These are phyloP conservation scores for Phylloscopus whistleri DNA, from an alignment of 2,113 vertebrate genomes.

Conservation along the genomic window DNA sequence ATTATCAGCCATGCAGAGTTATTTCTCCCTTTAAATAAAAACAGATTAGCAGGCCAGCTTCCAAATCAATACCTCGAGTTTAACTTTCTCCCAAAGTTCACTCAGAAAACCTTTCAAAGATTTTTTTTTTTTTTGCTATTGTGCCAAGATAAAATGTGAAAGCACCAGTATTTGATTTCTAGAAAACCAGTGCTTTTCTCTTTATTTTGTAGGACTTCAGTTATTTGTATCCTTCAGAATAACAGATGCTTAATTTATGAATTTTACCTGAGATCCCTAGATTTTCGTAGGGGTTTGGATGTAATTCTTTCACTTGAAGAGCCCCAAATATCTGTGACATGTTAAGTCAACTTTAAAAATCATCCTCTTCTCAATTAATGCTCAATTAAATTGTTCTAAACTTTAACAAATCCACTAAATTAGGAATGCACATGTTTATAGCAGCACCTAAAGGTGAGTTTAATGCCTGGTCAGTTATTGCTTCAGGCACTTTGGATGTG, in stretches of 20 bases:
- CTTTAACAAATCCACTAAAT: neutral
- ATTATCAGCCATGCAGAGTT: slow-evolving; percentile 12
- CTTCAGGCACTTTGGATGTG: neutral
- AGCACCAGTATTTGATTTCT: neutral
- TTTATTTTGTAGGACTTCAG: neutral
- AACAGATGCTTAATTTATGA: neutral
- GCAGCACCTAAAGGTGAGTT: neutral
- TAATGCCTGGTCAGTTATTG: neutral
- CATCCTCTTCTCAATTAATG: accelerated
- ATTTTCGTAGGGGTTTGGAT: neutral
- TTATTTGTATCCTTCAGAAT: neutral
- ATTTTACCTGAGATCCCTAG: neutral
- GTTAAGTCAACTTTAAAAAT: neutral
- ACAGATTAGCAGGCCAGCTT: neutral
- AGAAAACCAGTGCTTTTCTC: neutral
- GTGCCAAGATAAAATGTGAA: neutral
- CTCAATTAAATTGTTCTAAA: neutral
- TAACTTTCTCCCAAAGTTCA: slow-evolving; percentile 8
- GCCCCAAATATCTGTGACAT: accelerated
- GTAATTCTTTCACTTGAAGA: neutral
- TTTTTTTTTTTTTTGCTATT: neutral
- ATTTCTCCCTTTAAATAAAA: slow-evolving; percentile 28
- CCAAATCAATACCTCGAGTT: neutral
- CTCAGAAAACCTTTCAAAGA: neutral
- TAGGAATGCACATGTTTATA: neutral